Evolutionary conservation across 2,113 vertebrate species (phyloP), one percentile per base, ranked within the genome.

Genomic region (Pionites leucogaster): DNA sequence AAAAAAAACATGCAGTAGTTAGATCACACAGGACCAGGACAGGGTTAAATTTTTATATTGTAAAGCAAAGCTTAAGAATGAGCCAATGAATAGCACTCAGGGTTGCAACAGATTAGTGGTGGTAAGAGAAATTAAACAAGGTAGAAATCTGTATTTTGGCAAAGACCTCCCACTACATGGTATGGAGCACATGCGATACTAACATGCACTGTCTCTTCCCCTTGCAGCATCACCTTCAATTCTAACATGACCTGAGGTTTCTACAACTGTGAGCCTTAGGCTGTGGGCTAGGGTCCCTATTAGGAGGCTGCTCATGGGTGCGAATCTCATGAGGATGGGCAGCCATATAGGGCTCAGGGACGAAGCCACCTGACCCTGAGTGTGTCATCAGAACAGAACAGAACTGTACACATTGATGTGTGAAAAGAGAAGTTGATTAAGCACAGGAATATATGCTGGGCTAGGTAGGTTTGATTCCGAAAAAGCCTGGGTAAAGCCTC

Each of bases 401-500:
- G n/a, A 69, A 24, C 42, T 65, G 19, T 44, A 31, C 9, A 28
- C 0, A 17, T 52, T 62, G 39, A 8, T 9, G 11, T 18, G 8
- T 1, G 18, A 76, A 78, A 62, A 64, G 6, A 42, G 23, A 4
- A 81, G 57, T 9, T 25, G 25, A 49, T 59, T 63, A 69, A 74
- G 13, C 11, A 29, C 6, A 59, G 9, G 42, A 44, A 35, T 65
- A 65, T 24, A 39, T 17, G 9, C 16, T 60, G 22, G 39, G 37
- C 46, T 92, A 23, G 33, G 47, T 72, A 47, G 29, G 4, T 63
- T 94, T 47, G 39, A 13, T 55, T 86, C 60, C 79, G 81, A 55
- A 92, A 80, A 81, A 22, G 17, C 35, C 47, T 52, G n/a, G 35
- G 27, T 74, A 33, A 94, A 88, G 12, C 25, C 33, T 94, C 76